Base-by-base conservation (phyloP, 1,140 invertebrate species). In the Halictus rubicundus region DNA sequence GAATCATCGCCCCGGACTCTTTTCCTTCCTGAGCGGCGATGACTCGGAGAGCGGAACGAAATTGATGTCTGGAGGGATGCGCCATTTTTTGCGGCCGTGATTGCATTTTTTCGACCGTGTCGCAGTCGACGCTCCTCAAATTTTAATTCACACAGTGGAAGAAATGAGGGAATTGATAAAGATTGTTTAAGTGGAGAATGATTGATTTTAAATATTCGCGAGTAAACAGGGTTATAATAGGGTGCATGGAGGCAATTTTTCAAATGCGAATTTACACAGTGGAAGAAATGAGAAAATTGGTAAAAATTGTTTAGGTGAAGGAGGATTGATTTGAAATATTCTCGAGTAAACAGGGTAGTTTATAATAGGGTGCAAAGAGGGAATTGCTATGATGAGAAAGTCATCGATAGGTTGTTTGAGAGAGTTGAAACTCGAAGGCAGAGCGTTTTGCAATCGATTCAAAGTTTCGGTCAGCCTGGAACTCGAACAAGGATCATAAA, bases 401-500 rank as follows among this genome's bases (percentile, higher is more conserved):
- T 8, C 6, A 57, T 57, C 21, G 54, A n/a, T n/a, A 23, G 19
- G 54, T 21, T 21, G n/a, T 57, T 52, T n/a, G n/a, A n/a, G 16
- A 1, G 19, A n/a, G 8, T 57, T 23, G 25, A 32, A 21, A 27
- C 9, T 16, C 19, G 16, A 54, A 64, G 42, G 21, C 4, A 37
- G 25, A 32, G 14, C 52, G 70, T 71, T 73, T 71, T 23, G 61
- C 65, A 52, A 86, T 86, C 73, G 59, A 70, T 87, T 79, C 74
- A 85, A 84, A 89, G 83, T 89, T 87, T 86, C 78, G 83, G 78
- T 88, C 79, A 87, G 85, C 76, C 75, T 88, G 83, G 60, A 78
- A 82, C 73, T 75, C 78, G 85, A 82, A 89, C 83, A 87, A 87
- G 83, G 87, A 90, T 92, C 91, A 91, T 92, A 92, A 93, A 93